Base-by-base conservation (phyloP, 2,888 invertebrate species). In the Melieria omissa region DNA sequence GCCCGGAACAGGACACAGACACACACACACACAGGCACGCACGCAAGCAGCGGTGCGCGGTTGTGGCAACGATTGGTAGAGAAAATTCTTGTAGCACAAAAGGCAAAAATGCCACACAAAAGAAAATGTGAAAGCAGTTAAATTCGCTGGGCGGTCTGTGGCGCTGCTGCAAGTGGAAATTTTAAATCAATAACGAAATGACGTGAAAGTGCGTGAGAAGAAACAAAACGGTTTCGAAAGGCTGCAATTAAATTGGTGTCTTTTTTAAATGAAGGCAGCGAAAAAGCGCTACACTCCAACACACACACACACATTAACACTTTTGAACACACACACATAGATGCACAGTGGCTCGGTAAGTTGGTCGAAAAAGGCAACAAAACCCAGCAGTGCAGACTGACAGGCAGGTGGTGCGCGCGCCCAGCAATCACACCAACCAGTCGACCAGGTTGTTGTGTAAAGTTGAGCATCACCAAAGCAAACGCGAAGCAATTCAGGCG, bases 1-100 rank as follows among this genome's bases (percentile, higher is more conserved):
- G 76, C 73, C 72, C 54, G 55, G 62, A 69, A 72, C 76, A 77
- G 76, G 71, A 65, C 46, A 65, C 14, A 65, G 73, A 74, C 73
- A 73, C 68, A 29, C 29, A 29, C 29, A 29, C 1, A 29, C 29
- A 29, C 29, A 29, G 29, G 29, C 29, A 29, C 29, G 29, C 29
- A 29, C 29, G 29, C 29, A 29, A 72, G 73, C 69, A 72, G 74
- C 65, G 70, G 73, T 55, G 72, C 63, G 75, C 76, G 76, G 74
- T 72, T 70, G 72, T 55, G 70, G 70, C 58, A 70, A 62, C 58
- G 73, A 65, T 70, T 73, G 70, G 73, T 73, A 71, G 63, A 73
- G 69, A 69, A 71, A 73, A 65, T 57, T 66, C 65, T 47, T 66
- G 74, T 57, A 52, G 61, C 14, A 8, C 61, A 72, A 16, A 60